Evolutionary conservation across 1,140 invertebrate genomes (phyloP), one percentile per base, ranked within the genome.

Genomic region (Metaphire vulgaris): DNA sequence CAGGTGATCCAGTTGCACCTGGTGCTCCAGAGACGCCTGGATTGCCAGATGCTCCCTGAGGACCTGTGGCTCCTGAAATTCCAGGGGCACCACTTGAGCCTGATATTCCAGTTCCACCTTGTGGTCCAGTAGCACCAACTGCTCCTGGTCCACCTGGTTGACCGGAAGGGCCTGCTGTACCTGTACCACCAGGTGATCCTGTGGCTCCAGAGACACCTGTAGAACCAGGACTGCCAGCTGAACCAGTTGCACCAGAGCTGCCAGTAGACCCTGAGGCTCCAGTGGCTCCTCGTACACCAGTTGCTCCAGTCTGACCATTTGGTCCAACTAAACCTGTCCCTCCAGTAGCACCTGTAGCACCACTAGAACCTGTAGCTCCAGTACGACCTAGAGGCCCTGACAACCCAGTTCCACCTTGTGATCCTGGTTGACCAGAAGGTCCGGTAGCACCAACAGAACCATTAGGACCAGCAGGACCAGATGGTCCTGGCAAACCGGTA

Each of bases 301-400:
- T 69, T 6, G 67, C 67, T 69, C 67, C 67, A 26, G 67, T 69
- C 6, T 6, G 6, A 28, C 67, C 67, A 69, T 6, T 6, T 26
- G 6, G 6, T 6, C 67, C 67, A 6, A 12, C 2, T 69, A 6
- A 26, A 26, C 78, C 78, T n/a, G 31, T 21, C 2, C 26, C 29
- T 31, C 78, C 78, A 31, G 64, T 69, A 32, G 28, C 33, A 29
- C 77, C 77, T 66, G 56, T 0, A 41, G 31, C n/a, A 56, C 74
- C 74, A 30, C 16, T 67, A 0, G 1, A 26, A 67, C 74, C 74
- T 21, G 30, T 65, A 67, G n/a, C n/a, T 21, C 74, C 74, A 67
- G 32, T 33, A 66, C 26, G 56, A 1, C 74, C 74, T 68, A 1
- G 21, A 12, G 28, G 74, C 21, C 74, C 74, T 14, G 16, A 6